Evolutionary conservation across 2,113 vertebrate species (phyloP).

Genomic region (Campylomormyrus numenius): DNA sequence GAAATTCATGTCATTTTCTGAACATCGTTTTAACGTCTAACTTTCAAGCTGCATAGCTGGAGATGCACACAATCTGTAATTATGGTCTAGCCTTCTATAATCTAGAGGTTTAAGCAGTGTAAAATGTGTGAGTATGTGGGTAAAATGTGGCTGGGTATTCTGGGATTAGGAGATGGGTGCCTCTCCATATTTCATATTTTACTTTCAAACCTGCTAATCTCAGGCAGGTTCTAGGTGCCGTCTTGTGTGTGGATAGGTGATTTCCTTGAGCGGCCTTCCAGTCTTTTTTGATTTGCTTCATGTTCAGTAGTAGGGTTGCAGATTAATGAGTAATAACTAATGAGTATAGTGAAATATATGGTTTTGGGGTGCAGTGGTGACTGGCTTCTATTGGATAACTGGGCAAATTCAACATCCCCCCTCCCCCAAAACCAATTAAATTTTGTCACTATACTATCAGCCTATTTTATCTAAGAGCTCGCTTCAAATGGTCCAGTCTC

Average conservation of each 20-base stretch:
- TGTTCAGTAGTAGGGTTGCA: not conserved
- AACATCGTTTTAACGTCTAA: not conserved
- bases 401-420: not conserved
- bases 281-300: not conserved
- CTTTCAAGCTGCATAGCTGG: not conserved
- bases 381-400: not conserved
- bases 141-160: not conserved
- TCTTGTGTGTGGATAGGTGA: not conserved
- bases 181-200: not conserved
- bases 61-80: not conserved
- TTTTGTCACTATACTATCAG: not conserved
- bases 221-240: not conserved
- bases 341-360: not conserved
- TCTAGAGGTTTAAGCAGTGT: not conserved
- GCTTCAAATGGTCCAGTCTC: not conserved
- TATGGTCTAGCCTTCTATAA: not conserved
- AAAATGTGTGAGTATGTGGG: not conserved
- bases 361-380: not conserved
- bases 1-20: not conserved
- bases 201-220: not conserved
- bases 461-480: not conserved
- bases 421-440: not conserved
- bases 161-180: not conserved
- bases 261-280: not conserved
- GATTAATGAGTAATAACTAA: not conserved